Evolutionary conservation across 1,140 invertebrate species (phyloP), one percentile per base, ranked within the genome.

Genomic region (Carcinoscorpius rotundicauda): DNA sequence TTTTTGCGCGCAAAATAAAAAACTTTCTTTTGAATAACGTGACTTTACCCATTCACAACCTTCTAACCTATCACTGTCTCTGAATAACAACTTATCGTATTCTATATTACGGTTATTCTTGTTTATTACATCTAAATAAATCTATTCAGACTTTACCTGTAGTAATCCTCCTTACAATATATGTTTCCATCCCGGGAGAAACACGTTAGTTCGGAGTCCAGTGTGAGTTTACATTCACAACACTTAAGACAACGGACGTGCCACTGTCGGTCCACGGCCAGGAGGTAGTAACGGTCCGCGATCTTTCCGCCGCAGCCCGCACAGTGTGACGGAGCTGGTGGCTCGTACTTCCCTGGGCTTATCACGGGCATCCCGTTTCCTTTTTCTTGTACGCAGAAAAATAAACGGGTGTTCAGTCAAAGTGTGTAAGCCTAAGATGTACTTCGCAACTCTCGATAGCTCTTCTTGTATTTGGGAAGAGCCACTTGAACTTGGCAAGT

Each of bases 121-220:
- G 29, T 29, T 29, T 29, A 2, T 29, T 29, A 29, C 29, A 29
- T 29, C 29, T 29, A 29, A 29, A 29, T 29, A 29, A 29, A 29
- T 29, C 29, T 29, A 29, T 29, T 29, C 29, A 29, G 2, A 29
- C 29, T 29, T 87, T 76, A 97, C 94, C 91, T 88, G 82, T 93
- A 92, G 79, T 97, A 97, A 77, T 98, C 94, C 74, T 93, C 92
- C 78, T 95, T 94, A 83, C 94, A 97, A 79, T 93, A 97, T 71
- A 97, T 96, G 75, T 89, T 90, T 68, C 92, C 93, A 75, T 97
- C 91, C 67, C 90, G 82, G 61, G 91, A 87, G 77, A 94, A 98
- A 78, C 93, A 97, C 61, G 92, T 91, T 72, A 90, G 84, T 78
- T 97, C 91, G 6, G 88, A 86, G 76, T 95, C 92, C n/a, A 95